Evolutionary conservation across 2,797 vertebrate genomes (phyloP).

Genomic region (Sebastes kiyomatsui): DNA sequence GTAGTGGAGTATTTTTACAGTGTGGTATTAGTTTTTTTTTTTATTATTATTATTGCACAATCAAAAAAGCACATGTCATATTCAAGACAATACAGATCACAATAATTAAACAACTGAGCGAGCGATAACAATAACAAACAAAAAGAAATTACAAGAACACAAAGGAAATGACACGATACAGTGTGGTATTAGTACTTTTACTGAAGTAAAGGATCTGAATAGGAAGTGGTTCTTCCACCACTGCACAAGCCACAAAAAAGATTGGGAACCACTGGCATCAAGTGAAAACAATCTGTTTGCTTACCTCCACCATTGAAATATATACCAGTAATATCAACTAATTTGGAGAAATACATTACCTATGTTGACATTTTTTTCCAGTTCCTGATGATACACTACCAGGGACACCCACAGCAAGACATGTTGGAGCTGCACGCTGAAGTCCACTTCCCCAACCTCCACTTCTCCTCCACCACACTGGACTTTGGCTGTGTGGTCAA

Average conservation of each 20-base stretch:
- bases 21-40: too few species aligned
- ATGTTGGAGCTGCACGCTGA: slow-evolving; percentile 80
- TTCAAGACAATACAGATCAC: too few species aligned
- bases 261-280: not conserved
- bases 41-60: too few species aligned
- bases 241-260: not conserved
- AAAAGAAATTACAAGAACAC: too few species aligned
- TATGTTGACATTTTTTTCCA: not conserved
- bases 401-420: slow-evolving; percentile 85
- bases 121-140: too few species aligned
- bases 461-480: slow-evolving; percentile 79
- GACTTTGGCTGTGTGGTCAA: slow-evolving; percentile 90
- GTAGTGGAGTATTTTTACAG: too few species aligned
- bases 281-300: not conserved
- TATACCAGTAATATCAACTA: not conserved
- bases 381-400: slow-evolving; percentile 80
- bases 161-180: too few species aligned
- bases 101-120: too few species aligned
- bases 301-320: not conserved
- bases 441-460: slow-evolving; percentile 88
- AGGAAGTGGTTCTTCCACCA: not conserved
- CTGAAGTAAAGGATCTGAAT: not conserved
- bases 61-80: too few species aligned
- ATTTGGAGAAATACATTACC: not conserved
- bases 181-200: not conserved